A percentile compares a stretch with the other conserved stretches of the same genome.
phyloP scores from a whole-genome alignment of 2,888 invertebrate species.

The Agrypnus murinus region DNA sequence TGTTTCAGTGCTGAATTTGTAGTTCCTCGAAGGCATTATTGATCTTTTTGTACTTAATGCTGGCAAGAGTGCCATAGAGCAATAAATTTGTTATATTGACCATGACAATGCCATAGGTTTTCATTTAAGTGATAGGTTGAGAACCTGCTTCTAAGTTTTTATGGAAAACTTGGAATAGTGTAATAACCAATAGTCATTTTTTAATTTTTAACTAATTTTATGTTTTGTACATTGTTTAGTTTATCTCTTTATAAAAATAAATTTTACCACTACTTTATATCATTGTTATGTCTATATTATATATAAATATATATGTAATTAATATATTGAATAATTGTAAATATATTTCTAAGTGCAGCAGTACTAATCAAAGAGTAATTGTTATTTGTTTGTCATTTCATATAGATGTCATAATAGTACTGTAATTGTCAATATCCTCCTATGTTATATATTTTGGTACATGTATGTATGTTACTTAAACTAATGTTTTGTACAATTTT shows the following conservation, averaged over 20 bases:
- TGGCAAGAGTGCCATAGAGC: conserved; percentile 59
- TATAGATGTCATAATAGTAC: conserved; percentile 46
- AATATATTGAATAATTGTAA: conserved; percentile 53
- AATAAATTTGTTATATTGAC: conserved; percentile 45
- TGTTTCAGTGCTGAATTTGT: conserved; percentile 49
- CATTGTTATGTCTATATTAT: conserved; percentile 54
- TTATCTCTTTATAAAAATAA: conserved; percentile 48
- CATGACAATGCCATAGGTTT: conserved; percentile 49
- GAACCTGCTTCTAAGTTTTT: conserved; percentile 32
- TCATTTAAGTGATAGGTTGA: conserved; percentile 46
- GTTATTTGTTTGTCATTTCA: conserved; percentile 50
- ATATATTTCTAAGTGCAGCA: conserved; percentile 54
- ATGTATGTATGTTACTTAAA: conserved; percentile 53
- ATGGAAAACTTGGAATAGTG: conserved; percentile 32
- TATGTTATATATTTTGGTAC: conserved; percentile 57
- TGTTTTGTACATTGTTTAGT: conserved; percentile 44
- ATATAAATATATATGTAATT: conserved; percentile 51
- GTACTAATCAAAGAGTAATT: conserved; percentile 52
- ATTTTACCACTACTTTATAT: conserved; percentile 54
- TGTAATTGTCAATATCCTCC: conserved; percentile 47
- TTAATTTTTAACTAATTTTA: conserved; percentile 30
- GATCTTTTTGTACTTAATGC: conserved; percentile 57
- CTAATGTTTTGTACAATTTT: conserved; percentile 59
- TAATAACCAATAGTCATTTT: conserved; percentile 42
- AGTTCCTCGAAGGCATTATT: conserved; percentile 57